Evolutionary conservation across 2,113 vertebrate species (phyloP).

Genomic region (Anguilla japonica): DNA sequence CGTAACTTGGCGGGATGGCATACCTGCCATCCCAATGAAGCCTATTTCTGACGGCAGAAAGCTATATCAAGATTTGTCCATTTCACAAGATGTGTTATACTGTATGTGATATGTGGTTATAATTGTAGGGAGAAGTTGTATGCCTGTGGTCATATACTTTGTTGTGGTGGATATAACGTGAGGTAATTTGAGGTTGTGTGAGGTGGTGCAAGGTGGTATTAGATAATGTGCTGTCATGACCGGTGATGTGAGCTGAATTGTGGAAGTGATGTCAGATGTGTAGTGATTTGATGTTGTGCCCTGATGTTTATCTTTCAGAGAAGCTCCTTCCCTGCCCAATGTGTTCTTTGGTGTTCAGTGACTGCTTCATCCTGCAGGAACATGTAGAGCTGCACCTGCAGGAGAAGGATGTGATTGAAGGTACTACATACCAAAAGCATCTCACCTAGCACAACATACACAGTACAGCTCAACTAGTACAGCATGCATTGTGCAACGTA

Average conservation of each 20-base stretch:
- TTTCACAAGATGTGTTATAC: no score
- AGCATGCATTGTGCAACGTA: not conserved
- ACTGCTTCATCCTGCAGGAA: conserved; percentile 59
- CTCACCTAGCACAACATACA: not conserved
- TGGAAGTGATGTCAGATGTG: not conserved
- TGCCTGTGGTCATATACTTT: not conserved
- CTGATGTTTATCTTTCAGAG: conserved; percentile 52
- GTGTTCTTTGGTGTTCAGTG: conserved; percentile 75
- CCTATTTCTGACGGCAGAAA: not conserved
- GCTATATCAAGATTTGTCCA: not conserved
- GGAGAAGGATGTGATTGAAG: conserved; percentile 40
- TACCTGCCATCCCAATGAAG: no score
- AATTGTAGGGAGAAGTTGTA: not conserved
- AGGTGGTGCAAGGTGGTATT: not conserved
- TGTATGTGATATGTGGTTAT: no score
- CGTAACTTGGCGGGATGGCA: no score
- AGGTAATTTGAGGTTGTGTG: not conserved
- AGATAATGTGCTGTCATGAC: not conserved
- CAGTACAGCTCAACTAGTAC: not conserved
- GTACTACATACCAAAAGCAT: conserved; percentile 32
- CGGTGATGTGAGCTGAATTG: not conserved
- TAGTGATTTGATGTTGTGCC: no score
- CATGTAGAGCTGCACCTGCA: conserved; percentile 71
- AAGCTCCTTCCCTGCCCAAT: conserved; percentile 79
- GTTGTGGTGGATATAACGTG: not conserved